These are phyloP conservation scores for Pachliopta kotzebuea DNA, from an alignment of 2,888 invertebrate species.

Conservation along the genomic window DNA sequence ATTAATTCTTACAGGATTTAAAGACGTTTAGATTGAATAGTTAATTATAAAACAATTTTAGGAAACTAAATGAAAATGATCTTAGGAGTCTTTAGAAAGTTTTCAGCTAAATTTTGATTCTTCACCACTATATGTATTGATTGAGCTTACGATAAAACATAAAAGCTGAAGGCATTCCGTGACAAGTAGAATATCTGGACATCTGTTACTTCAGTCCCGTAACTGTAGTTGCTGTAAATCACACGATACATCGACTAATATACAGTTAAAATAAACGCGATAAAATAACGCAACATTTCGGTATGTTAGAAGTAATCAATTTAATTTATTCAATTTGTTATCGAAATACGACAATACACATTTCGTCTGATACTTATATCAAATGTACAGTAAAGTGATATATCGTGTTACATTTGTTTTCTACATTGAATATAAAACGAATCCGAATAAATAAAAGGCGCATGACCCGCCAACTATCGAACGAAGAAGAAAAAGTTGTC, in stretches of 20 bases:
- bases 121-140: not conserved
- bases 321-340: conserved; percentile 13
- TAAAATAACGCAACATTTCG: no score
- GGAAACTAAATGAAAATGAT: not conserved
- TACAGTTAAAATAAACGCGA: no score
- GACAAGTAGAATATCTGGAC: not conserved
- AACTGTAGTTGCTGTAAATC: no score
- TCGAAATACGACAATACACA: conserved; percentile 18
- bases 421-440: conserved; percentile 32
- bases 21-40: not conserved
- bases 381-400: conserved; percentile 23
- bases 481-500: conserved; percentile 28
- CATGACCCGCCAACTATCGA: conserved; percentile 30
- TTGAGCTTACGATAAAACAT: not conserved
- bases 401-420: conserved; percentile 23
- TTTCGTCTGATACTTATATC: conserved; percentile 10
- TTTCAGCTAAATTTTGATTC: not conserved
- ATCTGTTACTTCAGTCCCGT: not conserved
- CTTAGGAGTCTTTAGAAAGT: not conserved
- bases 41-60: not conserved
- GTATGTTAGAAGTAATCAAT: not conserved
- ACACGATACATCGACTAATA: no score
- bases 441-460: conserved; percentile 31
- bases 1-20: not conserved
- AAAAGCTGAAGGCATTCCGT: not conserved